Evolutionary conservation across 2,888 invertebrate genomes (phyloP).

Genomic region (Hyppa rectilinea): DNA sequence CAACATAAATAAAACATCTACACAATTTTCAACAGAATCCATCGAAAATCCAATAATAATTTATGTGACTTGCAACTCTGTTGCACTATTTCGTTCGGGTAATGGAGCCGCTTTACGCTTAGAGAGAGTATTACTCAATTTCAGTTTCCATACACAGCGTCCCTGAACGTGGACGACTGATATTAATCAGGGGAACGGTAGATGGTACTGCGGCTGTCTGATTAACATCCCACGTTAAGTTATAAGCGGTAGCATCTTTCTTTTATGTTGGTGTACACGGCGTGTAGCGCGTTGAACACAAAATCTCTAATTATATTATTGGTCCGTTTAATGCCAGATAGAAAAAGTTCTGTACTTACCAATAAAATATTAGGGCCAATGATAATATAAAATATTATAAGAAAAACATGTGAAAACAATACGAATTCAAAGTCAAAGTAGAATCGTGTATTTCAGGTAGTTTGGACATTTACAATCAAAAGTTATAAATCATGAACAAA

Average conservation of each 20-base stretch:
- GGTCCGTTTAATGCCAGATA: background rate
- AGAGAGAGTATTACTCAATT: slow-evolving; percentile 62
- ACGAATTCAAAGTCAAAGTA: too few relatives aligned
- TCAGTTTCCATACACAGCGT: slow-evolving; percentile 59
- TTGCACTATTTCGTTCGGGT: slow-evolving; percentile 22
- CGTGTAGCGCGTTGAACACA: too few relatives aligned
- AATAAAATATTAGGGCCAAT: background rate
- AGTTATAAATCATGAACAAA: background rate
- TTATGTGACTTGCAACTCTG: slow-evolving; percentile 27
- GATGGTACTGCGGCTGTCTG: slow-evolving; percentile 56
- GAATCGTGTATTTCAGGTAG: too few relatives aligned
- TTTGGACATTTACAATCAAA: background rate
- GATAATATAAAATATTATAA: background rate
- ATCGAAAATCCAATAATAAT: slow-evolving; percentile 16
- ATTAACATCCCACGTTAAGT: slow-evolving; percentile 49
- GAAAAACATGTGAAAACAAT: background rate
- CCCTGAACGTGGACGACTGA: slow-evolving; percentile 55
- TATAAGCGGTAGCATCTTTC: slow-evolving; percentile 9
- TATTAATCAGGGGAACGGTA: slow-evolving; percentile 66
- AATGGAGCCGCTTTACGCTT: slow-evolving; percentile 37
- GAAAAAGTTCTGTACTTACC: background rate
- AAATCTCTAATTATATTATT: background rate
- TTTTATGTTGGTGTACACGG: background rate
- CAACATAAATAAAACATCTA: background rate
- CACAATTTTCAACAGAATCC: background rate